Conservation (phyloP, 1,140 invertebrate genomes). For the Acromyrmex echinatior region DNA sequence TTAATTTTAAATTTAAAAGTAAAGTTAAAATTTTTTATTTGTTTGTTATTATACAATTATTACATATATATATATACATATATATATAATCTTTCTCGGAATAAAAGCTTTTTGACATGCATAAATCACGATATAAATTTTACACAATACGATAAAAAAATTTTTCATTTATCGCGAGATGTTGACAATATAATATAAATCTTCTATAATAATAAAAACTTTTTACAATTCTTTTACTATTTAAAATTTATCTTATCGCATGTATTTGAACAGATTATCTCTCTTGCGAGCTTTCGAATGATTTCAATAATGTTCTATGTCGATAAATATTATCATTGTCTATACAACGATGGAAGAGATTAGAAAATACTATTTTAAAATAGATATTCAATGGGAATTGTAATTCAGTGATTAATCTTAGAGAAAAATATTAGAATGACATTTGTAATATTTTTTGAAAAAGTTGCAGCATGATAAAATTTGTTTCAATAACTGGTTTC, state of each 20-base stretch:
- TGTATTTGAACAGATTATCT: not conserved
- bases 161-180: not conserved
- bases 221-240: not conserved
- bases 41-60: not conserved
- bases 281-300: not conserved
- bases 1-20: not conserved
- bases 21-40: not conserved
- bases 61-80: too few relatives aligned
- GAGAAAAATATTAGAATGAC: not conserved
- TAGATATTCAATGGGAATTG: not conserved
- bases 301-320: not conserved
- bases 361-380: not conserved
- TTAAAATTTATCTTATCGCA: not conserved
- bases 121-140: too few relatives aligned
- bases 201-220: not conserved
- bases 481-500: not conserved
- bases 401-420: not conserved
- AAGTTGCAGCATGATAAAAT: not conserved
- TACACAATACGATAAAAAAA: too few relatives aligned
- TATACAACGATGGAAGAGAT: not conserved
- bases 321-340: not conserved
- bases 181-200: not conserved
- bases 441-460: not conserved
- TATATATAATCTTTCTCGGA: too few relatives aligned
- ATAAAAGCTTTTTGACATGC: too few relatives aligned